phyloP scores from a whole-genome alignment of 2,797 vertebrate species.

The Phaenicophaeus curvirostris region DNA sequence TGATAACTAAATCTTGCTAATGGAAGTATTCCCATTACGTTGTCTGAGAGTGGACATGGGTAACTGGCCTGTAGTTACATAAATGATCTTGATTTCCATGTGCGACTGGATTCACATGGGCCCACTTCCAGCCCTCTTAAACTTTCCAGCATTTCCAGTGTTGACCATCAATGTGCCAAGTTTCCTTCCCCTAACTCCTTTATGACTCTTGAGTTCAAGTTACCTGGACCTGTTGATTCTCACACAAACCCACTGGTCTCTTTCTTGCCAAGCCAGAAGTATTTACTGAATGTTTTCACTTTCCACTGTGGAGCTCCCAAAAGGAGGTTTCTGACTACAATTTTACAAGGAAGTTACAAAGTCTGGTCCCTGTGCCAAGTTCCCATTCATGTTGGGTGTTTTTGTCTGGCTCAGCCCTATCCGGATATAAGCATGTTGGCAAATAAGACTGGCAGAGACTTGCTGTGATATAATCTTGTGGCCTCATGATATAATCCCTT shows the following conservation, averaged over 20 bases:
- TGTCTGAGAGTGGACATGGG: not conserved
- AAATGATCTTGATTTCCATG: not conserved
- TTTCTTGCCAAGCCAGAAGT: not conserved
- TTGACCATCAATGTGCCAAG: not conserved
- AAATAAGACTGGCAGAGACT: slow-evolving; percentile 51
- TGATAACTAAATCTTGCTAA: not conserved
- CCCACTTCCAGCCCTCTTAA: not conserved
- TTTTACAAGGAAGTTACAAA: not conserved
- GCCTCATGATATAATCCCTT: slow-evolving; percentile 35
- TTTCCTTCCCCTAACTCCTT: not conserved
- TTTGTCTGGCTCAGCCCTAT: slow-evolving; percentile 48
- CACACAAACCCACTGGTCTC: not conserved
- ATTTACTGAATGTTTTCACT: not conserved
- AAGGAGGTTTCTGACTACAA: slow-evolving; percentile 2
- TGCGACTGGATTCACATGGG: not conserved
- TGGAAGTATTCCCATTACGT: not conserved
- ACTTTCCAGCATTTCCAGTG: not conserved
- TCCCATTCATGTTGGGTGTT: not conserved
- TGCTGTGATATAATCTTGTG: slow-evolving; percentile 51
- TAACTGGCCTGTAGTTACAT: not conserved
- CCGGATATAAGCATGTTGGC: slow-evolving; percentile 26
- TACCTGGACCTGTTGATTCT: not conserved
- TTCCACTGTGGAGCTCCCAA: not conserved
- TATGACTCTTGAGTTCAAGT: not conserved
- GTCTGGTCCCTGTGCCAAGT: slow-evolving; percentile 29